Evolutionary conservation across 1,140 invertebrate genomes (phyloP), one percentile per base, ranked within the genome.

Genomic region (Neomicropteryx cornuta): DNA sequence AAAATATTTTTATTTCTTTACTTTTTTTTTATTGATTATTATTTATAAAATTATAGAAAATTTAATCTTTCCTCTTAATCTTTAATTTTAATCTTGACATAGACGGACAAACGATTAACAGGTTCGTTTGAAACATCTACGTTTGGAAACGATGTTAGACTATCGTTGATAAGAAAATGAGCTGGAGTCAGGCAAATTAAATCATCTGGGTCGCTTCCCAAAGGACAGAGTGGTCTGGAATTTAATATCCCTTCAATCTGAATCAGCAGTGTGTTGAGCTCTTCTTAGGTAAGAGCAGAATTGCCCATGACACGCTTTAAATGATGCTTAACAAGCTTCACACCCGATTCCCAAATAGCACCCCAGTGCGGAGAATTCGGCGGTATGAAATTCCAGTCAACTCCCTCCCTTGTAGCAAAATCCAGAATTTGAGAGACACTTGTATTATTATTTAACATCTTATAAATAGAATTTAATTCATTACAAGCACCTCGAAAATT

Each of bases 201-300:
- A 47, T 52, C 48, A 55, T 47, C 38, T 47, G 50, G 13, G 31
- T 43, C 19, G 33, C 36, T 39, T 14, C 27, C 34, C 46, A 44
- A 11, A 37, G 30, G 10, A 16, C 30, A 39, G 4, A 50, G 30
- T 13, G 52, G 50, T 6, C 58, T n/a, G 3, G 53, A 58, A 30
- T 62, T 62, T 4, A 60, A 18, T 17, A 44, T 46, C 3, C 56
- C 56, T 40, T 62, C 57, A 17, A 57, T 47, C 38, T 57, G 51
- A 34, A 27, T 22, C 3, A 58, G 29, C 4, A 57, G 14, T 0
- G 51, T 59, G 1, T 39, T 45, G 14, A 55, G 51, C 41, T 49
- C 41, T 33, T 49, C 47, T 18, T 24, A 42, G 1, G 40, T 32
- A 11, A 31, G 17, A 23, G 22, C 23, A 14, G 30, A 20, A 5